phyloP scores from a whole-genome alignment of 1,140 invertebrate species.

The Latrodectus geometricus region DNA sequence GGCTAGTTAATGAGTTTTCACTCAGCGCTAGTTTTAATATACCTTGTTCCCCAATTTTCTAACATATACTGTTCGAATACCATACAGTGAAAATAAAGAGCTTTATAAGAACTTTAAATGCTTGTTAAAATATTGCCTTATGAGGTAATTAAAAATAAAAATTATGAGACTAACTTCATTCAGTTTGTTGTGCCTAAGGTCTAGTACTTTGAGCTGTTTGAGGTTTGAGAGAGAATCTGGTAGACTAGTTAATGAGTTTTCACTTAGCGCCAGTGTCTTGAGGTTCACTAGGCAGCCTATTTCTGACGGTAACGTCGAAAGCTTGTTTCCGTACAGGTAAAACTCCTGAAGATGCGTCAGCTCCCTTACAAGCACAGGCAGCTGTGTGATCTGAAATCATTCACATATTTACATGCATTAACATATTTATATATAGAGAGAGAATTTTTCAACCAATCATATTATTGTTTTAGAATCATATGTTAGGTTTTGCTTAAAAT shows the following conservation, averaged over 20 bases:
- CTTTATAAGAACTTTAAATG: too few relatives aligned
- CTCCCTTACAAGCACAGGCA: conserved; percentile 28
- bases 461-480: too few relatives aligned
- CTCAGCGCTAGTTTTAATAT: conserved; percentile 81
- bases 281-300: conserved; percentile 93
- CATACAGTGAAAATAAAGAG: too few relatives aligned
- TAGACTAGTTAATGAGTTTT: conserved; percentile 95
- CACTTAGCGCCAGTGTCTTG: conserved; percentile 92
- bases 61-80: too few relatives aligned
- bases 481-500: too few relatives aligned
- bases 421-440: too few relatives aligned
- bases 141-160: neutral
- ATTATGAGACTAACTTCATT: conserved; percentile 76
- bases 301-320: conserved; percentile 89
- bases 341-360: conserved; percentile 88
- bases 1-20: conserved; percentile 98
- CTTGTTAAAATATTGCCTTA: too few relatives aligned
- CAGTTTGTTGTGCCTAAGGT: conserved; percentile 97
- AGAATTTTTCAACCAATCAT: too few relatives aligned
- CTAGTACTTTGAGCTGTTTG: conserved; percentile 90
- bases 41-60: too few relatives aligned
- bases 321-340: conserved; percentile 97
- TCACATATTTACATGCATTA: too few relatives aligned
- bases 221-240: conserved; percentile 91
- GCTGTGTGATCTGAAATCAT: conserved; percentile 18